Percentiles rank a stretch among this genome's conserved stretches.
Conservation (phyloP, 2,888 invertebrate species). For the Melanchra persicariae region DNA sequence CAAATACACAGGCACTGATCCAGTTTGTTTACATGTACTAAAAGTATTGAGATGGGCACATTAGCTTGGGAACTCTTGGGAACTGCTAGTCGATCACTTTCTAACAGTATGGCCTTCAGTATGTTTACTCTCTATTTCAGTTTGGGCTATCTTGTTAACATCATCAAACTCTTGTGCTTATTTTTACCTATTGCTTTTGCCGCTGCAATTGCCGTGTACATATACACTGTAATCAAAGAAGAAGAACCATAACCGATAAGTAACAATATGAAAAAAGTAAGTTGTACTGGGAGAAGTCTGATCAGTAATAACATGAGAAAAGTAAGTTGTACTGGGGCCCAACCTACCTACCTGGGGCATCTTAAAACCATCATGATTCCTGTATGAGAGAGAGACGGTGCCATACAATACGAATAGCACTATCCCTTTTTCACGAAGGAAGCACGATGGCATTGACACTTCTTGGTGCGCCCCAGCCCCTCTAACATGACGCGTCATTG, state of each 20-base stretch:
- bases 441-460: too few species aligned
- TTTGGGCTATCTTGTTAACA: background rate
- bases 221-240: background rate
- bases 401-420: too few species aligned
- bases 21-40: background rate
- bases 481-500: too few species aligned
- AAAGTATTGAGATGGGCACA: background rate
- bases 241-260: accelerated
- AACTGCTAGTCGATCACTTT: background rate
- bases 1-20: background rate
- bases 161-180: slow-evolving; percentile 3
- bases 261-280: slow-evolving; percentile 16
- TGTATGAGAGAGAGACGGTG: background rate
- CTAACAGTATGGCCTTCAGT: background rate
- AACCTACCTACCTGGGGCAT: background rate
- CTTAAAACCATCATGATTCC: background rate
- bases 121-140: slow-evolving; percentile 26
- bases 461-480: too few species aligned
- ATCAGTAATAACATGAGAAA: background rate
- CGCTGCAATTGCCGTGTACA: background rate
- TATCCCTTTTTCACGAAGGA: background rate
- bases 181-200: background rate
- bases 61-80: background rate
- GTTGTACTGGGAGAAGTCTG: background rate
- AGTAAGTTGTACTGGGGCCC: slow-evolving; percentile 1